Base-by-base conservation (phyloP, 2,113 vertebrate species). In the Burhinus bistriatus region DNA sequence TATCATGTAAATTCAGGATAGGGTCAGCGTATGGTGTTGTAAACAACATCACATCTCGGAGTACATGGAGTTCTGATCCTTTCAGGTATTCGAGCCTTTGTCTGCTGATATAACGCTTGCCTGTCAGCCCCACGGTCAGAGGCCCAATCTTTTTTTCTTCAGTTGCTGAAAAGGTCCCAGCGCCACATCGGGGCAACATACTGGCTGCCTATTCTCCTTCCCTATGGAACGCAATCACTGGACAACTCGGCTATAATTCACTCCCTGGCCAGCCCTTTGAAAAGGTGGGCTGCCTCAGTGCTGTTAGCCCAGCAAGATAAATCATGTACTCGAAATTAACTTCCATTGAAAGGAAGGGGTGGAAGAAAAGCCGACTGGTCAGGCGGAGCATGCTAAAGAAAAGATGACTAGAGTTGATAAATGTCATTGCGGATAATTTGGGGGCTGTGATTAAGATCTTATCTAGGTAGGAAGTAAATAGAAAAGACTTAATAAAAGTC, bases 141-240 rank as follows among this genome's bases (percentile, higher is more conserved):
- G 97, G 98, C 98, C 98, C 98, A 98, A 98, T 99, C 98, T 99
- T 97, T 98, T 98, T 97, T 98, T 98, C 98, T 98, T 97, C 84
- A 29, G 59, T 81, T 88, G 96, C 98, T 98, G 98, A 99, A 99
- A 98, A 98, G 98, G 97, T 98, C 98, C 98, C 97, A 98, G 98
- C 97, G 97, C 97, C 98, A 94, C 98, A 96, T 98, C 98, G 95
- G 98, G 98, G 98, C 98, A 95, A 98, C 99, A 98, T 88, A 98
- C 98, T 97, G 98, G 95, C 98, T 98, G 97, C 98, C 98, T 98
- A 98, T 99, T 99, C 98, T 98, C 97, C 96, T 98, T 98, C 99
- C 98, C 99, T 94, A 94, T 97, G 95, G 98, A 98, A 99, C 98
- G 99, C 98, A 99, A 99, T 99, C 99, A 99, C 98, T 90, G 98